phyloP scores from a whole-genome alignment of 1,140 invertebrate genomes.

The Drosophila chauvacae region DNA sequence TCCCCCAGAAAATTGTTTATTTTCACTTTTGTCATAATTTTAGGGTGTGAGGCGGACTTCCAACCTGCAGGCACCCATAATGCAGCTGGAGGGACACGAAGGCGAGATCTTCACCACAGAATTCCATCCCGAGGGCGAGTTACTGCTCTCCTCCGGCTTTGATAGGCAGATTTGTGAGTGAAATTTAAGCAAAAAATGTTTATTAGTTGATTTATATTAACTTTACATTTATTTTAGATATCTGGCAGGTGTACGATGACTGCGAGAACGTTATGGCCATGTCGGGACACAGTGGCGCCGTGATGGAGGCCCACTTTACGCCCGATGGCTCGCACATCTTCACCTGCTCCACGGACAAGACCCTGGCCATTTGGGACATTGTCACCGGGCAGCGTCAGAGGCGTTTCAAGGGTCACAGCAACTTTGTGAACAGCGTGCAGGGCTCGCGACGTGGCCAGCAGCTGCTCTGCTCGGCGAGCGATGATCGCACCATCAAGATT shows the following conservation, averaged over 20 bases:
- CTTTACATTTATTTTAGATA: slow-evolving; percentile 87
- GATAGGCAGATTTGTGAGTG: slow-evolving; percentile 97
- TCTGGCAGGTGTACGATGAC: slow-evolving; percentile 99
- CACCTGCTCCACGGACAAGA: slow-evolving; percentile 97
- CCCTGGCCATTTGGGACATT: slow-evolving; percentile 97
- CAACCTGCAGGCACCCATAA: slow-evolving; percentile 95
- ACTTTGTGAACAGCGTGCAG: slow-evolving; percentile 94
- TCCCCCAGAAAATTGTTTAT: neutral
- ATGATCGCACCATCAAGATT: slow-evolving; percentile 96
- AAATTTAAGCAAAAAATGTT: neutral
- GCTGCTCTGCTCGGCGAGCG: slow-evolving; percentile 95
- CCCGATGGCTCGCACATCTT: slow-evolving; percentile 96
- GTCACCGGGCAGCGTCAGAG: slow-evolving; percentile 94
- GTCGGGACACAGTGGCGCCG: slow-evolving; percentile 97
- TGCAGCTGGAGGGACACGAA: slow-evolving; percentile 98
- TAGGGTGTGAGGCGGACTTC: slow-evolving; percentile 92
- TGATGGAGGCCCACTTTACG: slow-evolving; percentile 98
- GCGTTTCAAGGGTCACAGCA: slow-evolving; percentile 95
- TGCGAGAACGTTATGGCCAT: slow-evolving; percentile 98
- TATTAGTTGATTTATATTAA: neutral
- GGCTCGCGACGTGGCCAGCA: slow-evolving; percentile 94
- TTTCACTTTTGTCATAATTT: slow-evolving; percentile 3
- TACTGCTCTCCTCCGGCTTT: slow-evolving; percentile 97
- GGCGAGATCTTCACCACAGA: slow-evolving; percentile 97
- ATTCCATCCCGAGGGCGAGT: slow-evolving; percentile 98